Evolutionary conservation across 1,140 invertebrate species (phyloP).

Genomic region (Caerostris extrusa): DNA sequence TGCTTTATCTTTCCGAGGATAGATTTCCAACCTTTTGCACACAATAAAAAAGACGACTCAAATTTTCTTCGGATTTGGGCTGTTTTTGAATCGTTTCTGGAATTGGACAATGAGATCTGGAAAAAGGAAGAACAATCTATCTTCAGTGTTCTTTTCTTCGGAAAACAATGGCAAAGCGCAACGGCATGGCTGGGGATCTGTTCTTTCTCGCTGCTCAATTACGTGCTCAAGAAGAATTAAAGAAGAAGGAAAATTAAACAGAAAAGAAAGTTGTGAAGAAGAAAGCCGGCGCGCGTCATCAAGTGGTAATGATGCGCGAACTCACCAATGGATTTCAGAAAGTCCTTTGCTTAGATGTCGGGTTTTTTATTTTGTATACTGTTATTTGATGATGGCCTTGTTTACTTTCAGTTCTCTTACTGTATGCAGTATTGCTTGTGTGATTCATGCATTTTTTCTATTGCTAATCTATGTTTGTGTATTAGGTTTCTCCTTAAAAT

Average conservation of each 20-base stretch:
- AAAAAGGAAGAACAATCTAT: constrained; percentile 21
- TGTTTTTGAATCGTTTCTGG: constrained; percentile 3
- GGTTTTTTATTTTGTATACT: not conserved
- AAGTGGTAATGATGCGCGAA: not conserved
- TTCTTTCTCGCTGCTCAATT: not conserved
- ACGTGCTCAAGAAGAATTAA: constrained; percentile 1
- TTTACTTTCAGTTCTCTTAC: not conserved
- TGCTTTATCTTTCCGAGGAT: not conserved
- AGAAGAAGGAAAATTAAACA: constrained; percentile 33
- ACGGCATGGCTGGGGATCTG: constrained; percentile 35
- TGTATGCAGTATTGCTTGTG: not conserved
- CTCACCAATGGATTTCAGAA: not conserved
- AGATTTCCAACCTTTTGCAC: constrained; percentile 2
- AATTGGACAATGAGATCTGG: constrained; percentile 13
- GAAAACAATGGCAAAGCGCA: not conserved
- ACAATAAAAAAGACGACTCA: not conserved
- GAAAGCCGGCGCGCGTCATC: not conserved
- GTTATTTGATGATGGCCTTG: not conserved
- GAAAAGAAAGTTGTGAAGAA: not conserved
- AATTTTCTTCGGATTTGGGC: constrained; percentile 15
- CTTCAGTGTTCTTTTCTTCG: not conserved
- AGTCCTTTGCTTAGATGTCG: not conserved
- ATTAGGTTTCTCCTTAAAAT: too few species aligned
- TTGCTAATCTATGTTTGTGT: too few species aligned
- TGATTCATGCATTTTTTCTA: not conserved